Conservation (phyloP, 1,140 invertebrate species). For the Drosophila cardini region DNA sequence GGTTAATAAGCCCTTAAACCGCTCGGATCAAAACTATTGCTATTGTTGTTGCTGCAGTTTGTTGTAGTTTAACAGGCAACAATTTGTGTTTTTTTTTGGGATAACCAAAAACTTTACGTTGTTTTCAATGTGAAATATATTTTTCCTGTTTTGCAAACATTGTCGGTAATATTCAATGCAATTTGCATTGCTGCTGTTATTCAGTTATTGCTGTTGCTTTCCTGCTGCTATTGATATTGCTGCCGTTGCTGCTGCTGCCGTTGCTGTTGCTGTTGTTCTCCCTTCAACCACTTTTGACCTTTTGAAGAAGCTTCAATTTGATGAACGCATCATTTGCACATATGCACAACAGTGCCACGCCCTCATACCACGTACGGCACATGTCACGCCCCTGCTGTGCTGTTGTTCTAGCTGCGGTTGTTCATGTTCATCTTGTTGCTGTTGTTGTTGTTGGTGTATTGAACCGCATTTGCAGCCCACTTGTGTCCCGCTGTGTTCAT, state of each 20-base stretch:
- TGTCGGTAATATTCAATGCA: slow-evolving; percentile 12
- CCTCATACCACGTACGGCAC: slow-evolving; percentile 1
- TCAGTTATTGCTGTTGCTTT: slow-evolving; percentile 1
- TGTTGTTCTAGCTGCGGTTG: slow-evolving; percentile 44
- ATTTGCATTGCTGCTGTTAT: slow-evolving; percentile 23
- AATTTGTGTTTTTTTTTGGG: no score
- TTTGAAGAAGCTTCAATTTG: slow-evolving; percentile 8
- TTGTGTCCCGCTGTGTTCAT: slow-evolving; percentile 36
- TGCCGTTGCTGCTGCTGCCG: slow-evolving; percentile 1
- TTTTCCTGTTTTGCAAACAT: no score
- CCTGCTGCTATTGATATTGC: slow-evolving; percentile 2
- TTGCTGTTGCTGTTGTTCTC: slow-evolving; percentile 7
- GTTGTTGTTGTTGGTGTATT: slow-evolving; percentile 29
- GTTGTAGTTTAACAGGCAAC: slow-evolving; percentile 6
- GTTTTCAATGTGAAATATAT: no score
- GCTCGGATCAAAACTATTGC: slow-evolving; percentile 10
- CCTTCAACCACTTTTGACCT: slow-evolving; percentile 31
- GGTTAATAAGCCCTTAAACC: slow-evolving; percentile 27
- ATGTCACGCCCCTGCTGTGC: slow-evolving; percentile 34
- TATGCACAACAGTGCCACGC: slow-evolving; percentile 23
- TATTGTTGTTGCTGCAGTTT: slow-evolving; percentile 2
- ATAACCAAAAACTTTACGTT: no score
- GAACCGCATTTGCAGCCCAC: slow-evolving; percentile 36
- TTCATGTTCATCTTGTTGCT: slow-evolving; percentile 16
- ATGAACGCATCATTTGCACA: slow-evolving; percentile 23